phyloP scores from a whole-genome alignment of 2,797 vertebrate species.

The Fistularia commersonii region DNA sequence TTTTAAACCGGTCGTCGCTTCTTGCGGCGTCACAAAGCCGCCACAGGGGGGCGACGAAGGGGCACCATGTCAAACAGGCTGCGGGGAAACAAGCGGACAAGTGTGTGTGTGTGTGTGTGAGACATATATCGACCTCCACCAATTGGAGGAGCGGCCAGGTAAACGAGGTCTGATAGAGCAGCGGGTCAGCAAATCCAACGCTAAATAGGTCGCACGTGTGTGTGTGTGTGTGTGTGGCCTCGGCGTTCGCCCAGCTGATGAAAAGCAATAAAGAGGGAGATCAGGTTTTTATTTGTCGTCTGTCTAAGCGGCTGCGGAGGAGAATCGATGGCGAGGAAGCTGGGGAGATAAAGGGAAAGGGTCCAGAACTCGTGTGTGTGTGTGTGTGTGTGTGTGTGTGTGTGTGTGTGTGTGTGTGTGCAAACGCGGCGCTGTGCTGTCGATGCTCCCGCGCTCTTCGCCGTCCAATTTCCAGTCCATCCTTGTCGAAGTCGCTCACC shows the following conservation, averaged over 20 bases:
- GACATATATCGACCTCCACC: conserved; percentile 3
- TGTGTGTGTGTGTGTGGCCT: too few relatives aligned
- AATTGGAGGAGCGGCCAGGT: conserved; percentile 4
- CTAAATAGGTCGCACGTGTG: too few relatives aligned
- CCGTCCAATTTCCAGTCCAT: conserved; percentile 41
- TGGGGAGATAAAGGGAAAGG: neutral
- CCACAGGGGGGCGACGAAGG: too few relatives aligned
- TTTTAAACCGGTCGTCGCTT: too few relatives aligned
- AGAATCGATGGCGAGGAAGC: too few relatives aligned
- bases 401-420: too few relatives aligned
- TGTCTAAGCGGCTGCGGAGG: neutral
- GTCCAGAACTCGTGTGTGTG: neutral
- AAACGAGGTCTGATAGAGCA: conserved; percentile 26
- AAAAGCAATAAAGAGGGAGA: conserved; percentile 18
- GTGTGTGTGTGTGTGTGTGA: neutral
- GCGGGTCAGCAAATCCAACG: conserved; percentile 6
- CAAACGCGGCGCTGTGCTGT: too few relatives aligned
- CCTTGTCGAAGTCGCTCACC: conserved; percentile 35
- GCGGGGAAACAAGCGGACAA: neutral
- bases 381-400: neutral
- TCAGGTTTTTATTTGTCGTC: conserved; percentile 12
- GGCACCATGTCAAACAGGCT: too few relatives aligned
- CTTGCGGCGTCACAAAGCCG: too few relatives aligned
- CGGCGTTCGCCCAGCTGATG: conserved; percentile 18
- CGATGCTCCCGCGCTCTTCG: conserved; percentile 23